Base-by-base conservation (phyloP, 2,888 invertebrate species). In the Phorcus lineatus region DNA sequence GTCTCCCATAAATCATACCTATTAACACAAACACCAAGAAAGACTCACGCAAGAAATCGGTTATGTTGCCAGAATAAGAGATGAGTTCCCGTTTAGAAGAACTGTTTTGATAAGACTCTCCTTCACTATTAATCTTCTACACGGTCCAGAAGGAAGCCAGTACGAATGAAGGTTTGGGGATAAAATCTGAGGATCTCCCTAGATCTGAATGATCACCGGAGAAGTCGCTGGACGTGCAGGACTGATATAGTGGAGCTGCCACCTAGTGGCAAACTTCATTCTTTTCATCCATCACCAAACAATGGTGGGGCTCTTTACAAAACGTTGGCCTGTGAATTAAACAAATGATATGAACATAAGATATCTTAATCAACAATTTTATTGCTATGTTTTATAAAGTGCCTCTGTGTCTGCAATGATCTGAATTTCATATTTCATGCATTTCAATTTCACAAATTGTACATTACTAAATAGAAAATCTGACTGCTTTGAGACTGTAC, bases 271-370 rank as follows among this genome's bases (percentile, higher is more conserved):
- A 3, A 70, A 28, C 70, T 31, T 31, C 17, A n/a, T 31, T 66
- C 7, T 66, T 67, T 31, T 28, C 36, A 19, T 70, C n/a, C 31
- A 67, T 36, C 70, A 31, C 11, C 16, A 24, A 70, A 19, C 70
- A 40, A 70, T 36, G 70, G 70, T 70, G 70, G 70, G 70, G 70
- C 70, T n/a, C 70, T 16, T 70, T 70, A 70, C 70, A n/a, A 70
- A 70, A 36, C 40, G n/a, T n/a, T 9, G 17, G 19, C 36, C 40
- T 70, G 11, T n/a, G 17, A 55, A 67, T 67, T 13, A 1, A 11
- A 36, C 1, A 9, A 36, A 11, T 22, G 6, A 13, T 22, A 22
- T 57, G 36, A 7, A 36, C 4, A 36, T 7, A 36, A 11, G 47
- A 47, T 1, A 1, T 47, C 11, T 13, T 6, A 11, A 47, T 47